phyloP scores from a whole-genome alignment of 2,113 vertebrate genomes.

The Verasper variegatus region DNA sequence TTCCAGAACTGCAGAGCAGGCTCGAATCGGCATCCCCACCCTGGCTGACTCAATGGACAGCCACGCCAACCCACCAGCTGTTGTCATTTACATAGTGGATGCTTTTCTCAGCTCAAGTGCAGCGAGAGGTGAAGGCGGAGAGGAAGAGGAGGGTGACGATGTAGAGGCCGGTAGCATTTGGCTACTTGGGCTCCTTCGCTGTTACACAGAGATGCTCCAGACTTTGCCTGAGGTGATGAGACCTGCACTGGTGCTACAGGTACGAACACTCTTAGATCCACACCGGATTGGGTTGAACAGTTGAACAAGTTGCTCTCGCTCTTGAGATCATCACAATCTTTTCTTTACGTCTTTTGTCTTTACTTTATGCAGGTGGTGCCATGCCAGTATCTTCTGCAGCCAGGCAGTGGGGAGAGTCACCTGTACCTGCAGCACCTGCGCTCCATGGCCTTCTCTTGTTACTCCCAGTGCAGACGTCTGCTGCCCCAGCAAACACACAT shows the following conservation, averaged over 20 bases:
- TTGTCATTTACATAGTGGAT: constrained; percentile 96
- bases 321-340: background rate
- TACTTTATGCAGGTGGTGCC: constrained; percentile 88
- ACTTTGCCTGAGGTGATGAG: constrained; percentile 91
- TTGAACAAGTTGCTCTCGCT: background rate
- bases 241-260: constrained; percentile 94
- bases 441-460: constrained; percentile 94
- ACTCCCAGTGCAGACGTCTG: constrained; percentile 93
- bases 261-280: constrained; percentile 45
- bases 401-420: constrained; percentile 92
- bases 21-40: constrained; percentile 93
- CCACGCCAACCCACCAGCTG: constrained; percentile 89
- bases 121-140: constrained; percentile 87
- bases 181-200: constrained; percentile 93
- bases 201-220: constrained; percentile 95
- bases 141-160: constrained; percentile 91
- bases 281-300: background rate
- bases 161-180: constrained; percentile 89
- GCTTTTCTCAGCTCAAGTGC: constrained; percentile 90
- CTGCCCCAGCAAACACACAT: constrained; percentile 93
- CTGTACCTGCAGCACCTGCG: constrained; percentile 97
- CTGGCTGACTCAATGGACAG: constrained; percentile 89
- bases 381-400: constrained; percentile 97
- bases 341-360: background rate
- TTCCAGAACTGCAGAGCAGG: constrained; percentile 87